phyloP scores from a whole-genome alignment of 1,140 invertebrate genomes.

The Hylaeus anthracinus region DNA sequence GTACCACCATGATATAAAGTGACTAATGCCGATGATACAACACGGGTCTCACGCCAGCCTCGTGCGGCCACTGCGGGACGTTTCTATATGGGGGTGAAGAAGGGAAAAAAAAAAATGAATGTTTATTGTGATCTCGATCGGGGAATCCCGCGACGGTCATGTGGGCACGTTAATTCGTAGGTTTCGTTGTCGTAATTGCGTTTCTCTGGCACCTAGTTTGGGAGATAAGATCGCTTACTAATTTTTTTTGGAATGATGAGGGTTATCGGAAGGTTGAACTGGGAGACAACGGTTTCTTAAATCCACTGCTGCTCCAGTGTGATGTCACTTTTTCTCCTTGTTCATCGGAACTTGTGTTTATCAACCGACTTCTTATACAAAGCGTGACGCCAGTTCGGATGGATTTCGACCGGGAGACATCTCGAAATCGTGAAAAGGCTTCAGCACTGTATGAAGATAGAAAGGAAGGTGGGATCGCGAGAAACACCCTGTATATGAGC shows the following conservation, averaged over 20 bases:
- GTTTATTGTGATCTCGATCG: slow-evolving; percentile 33
- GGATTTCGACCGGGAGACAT: too few species aligned
- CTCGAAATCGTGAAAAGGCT: too few species aligned
- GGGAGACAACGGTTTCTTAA: too few species aligned
- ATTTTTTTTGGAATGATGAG: too few species aligned
- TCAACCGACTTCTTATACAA: too few species aligned
- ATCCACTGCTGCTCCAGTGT: too few species aligned
- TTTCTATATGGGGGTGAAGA: slow-evolving; percentile 28
- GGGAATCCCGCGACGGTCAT: slow-evolving; percentile 27
- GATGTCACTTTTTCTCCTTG: too few species aligned
- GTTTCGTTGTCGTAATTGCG: slow-evolving; percentile 4
- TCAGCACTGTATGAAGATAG: not conserved
- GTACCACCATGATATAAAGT: slow-evolving; percentile 47
- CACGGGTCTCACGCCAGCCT: slow-evolving; percentile 10
- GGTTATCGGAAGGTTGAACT: too few species aligned
- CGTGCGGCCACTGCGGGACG: slow-evolving; percentile 11
- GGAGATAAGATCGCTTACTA: too few species aligned
- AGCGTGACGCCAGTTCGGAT: too few species aligned
- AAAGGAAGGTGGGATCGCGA: slow-evolving; percentile 25
- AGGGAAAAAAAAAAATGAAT: not conserved
- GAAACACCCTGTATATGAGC: slow-evolving; percentile 41
- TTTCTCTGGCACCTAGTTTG: not conserved
- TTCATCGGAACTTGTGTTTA: too few species aligned
- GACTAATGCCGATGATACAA: slow-evolving; percentile 38
- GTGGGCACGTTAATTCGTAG: slow-evolving; percentile 42